phyloP scores from a whole-genome alignment of 2,797 vertebrate genomes.

The Amblyopsis hoosieri region DNA sequence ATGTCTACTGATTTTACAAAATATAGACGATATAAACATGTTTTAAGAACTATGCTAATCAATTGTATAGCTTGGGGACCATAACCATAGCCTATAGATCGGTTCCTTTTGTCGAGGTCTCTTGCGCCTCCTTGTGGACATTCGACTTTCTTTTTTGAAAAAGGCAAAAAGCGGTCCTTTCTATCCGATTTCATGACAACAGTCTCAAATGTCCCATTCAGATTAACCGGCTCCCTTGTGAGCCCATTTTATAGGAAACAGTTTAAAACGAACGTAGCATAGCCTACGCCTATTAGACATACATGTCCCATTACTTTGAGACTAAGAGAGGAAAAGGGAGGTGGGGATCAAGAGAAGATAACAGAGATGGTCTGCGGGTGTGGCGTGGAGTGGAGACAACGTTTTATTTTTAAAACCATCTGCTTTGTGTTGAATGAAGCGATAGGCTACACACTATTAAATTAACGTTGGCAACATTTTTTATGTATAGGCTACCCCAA shows the following conservation, averaged over 20 bases:
- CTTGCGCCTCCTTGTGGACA: not conserved
- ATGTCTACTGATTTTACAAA: too few relatives aligned
- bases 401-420: slow-evolving; percentile 67
- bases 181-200: too few relatives aligned
- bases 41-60: too few relatives aligned
- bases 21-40: too few relatives aligned
- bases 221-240: too few relatives aligned
- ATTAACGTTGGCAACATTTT: slow-evolving; percentile 12
- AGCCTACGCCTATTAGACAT: slow-evolving; percentile 20
- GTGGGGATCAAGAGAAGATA: slow-evolving; percentile 35
- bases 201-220: too few relatives aligned
- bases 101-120: not conserved
- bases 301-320: slow-evolving; percentile 30
- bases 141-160: not conserved
- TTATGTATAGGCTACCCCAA: not conserved
- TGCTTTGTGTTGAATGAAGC: slow-evolving; percentile 73
- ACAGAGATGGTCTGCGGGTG: slow-evolving; percentile 16
- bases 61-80: too few relatives aligned
- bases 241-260: not conserved
- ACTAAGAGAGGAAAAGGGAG: slow-evolving; percentile 13
- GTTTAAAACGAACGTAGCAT: slow-evolving; percentile 30
- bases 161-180: too few relatives aligned
- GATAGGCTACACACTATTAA: slow-evolving; percentile 24
- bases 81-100: too few relatives aligned
- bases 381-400: slow-evolving; percentile 54